A percentile compares a stretch with the other conserved stretches of the same genome.
phyloP scores from a whole-genome alignment of 2,113 vertebrate genomes.

The Anser cygnoides region DNA sequence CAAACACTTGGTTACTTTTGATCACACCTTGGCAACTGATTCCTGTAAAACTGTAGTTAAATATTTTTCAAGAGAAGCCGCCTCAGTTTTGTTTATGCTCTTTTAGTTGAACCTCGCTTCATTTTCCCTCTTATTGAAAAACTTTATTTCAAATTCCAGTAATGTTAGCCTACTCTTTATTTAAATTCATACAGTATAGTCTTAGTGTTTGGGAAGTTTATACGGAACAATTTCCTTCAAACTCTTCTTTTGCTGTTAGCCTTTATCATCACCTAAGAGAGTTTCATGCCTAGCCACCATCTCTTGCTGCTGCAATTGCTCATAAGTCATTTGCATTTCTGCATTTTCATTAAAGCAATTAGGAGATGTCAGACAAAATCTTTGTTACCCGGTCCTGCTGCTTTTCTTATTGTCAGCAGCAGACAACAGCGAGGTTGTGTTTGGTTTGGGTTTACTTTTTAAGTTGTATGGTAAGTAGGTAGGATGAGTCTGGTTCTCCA shows the following conservation, averaged over 20 bases:
- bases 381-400: not conserved
- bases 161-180: not conserved
- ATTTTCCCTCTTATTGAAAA: not conserved
- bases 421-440: accelerated
- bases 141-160: not conserved
- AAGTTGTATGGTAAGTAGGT: not conserved
- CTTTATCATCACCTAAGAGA: not conserved
- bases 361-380: not conserved
- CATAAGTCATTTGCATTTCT: not conserved
- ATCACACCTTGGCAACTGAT: not conserved
- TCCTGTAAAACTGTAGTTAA: not conserved
- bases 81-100: not conserved
- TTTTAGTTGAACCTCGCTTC: not conserved
- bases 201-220: not conserved
- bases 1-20: not conserved
- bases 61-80: not conserved
- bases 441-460: not conserved
- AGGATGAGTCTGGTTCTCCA: not conserved
- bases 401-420: not conserved
- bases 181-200: not conserved
- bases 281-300: not conserved
- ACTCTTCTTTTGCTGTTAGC: not conserved
- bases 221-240: not conserved
- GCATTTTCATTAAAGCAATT: not conserved
- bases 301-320: not conserved